These are phyloP conservation scores for Diadromus collaris DNA, from an alignment of 2,888 invertebrate genomes.

Conservation along the genomic window DNA sequence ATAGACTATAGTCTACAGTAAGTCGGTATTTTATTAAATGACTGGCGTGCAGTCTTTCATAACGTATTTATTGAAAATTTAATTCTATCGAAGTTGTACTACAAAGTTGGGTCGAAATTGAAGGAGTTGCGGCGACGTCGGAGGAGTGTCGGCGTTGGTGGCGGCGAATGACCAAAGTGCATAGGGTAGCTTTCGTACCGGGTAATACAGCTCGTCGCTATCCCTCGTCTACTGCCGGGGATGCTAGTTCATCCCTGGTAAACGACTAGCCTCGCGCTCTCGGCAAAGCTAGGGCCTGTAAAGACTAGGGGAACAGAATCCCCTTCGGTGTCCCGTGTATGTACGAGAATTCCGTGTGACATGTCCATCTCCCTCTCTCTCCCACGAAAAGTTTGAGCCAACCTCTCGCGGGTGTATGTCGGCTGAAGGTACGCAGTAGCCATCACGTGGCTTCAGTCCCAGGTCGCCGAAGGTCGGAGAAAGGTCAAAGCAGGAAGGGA, in stretches of 20 bases:
- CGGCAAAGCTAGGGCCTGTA: constrained; percentile 48
- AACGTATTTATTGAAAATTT: constrained; percentile 50
- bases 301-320: constrained; percentile 38
- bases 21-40: neutral
- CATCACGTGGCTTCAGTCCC: constrained; percentile 55
- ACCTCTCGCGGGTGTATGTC: constrained; percentile 38
- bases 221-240: constrained; percentile 22
- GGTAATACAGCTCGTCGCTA: constrained; percentile 45
- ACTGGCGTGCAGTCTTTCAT: neutral
- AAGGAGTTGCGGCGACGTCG: constrained; percentile 30
- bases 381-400: constrained; percentile 53
- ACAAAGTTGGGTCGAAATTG: constrained; percentile 30
- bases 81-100: constrained; percentile 34
- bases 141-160: constrained; percentile 26
- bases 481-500: constrained; percentile 38
- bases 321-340: constrained; percentile 45
- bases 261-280: constrained; percentile 28
- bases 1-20: too few relatives aligned
- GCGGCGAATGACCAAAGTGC: constrained; percentile 53
- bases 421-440: constrained; percentile 36
- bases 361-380: constrained; percentile 45
- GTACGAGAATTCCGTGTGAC: constrained; percentile 48
- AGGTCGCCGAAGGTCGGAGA: constrained; percentile 51
- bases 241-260: constrained; percentile 45
- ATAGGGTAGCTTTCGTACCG: constrained; percentile 40